Evolutionary conservation across 2,113 vertebrate species (phyloP).

Genomic region (Panthera leo): DNA sequence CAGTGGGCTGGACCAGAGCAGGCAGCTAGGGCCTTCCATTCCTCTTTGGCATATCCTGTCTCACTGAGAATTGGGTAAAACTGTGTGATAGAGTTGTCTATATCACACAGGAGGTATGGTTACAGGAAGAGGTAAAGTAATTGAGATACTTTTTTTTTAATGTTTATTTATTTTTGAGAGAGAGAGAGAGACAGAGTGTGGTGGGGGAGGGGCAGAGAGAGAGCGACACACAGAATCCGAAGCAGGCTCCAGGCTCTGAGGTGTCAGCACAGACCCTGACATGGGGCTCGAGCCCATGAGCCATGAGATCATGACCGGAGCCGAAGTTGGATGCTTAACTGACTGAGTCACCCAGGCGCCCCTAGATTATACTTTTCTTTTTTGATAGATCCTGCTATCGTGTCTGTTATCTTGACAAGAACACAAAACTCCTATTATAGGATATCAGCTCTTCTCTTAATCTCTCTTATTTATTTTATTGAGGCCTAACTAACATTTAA

Average conservation of each 20-base stretch:
- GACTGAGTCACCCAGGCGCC: no score
- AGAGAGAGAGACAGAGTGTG: no score
- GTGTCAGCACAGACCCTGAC: no score
- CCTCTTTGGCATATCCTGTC: background rate
- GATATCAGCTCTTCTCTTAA: background rate
- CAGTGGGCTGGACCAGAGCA: background rate
- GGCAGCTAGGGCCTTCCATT: background rate
- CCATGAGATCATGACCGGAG: no score
- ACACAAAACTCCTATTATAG: background rate
- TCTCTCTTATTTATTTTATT: background rate
- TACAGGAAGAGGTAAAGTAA: background rate
- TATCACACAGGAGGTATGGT: background rate
- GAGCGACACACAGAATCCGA: no score
- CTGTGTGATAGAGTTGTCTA: background rate
- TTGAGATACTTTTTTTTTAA: background rate
- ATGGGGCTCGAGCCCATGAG: no score
- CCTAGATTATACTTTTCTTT: background rate
- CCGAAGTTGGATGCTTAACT: no score
- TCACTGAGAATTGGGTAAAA: background rate
- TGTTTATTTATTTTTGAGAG: no score
- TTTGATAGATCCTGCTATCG: background rate
- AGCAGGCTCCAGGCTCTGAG: no score
- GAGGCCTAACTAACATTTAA: background rate
- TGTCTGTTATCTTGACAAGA: background rate
- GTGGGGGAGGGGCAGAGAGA: no score